Evolutionary conservation across 2,888 invertebrate species (phyloP), one percentile per base, ranked within the genome.

Genomic region (Sinopyrophorus schimmeli): DNA sequence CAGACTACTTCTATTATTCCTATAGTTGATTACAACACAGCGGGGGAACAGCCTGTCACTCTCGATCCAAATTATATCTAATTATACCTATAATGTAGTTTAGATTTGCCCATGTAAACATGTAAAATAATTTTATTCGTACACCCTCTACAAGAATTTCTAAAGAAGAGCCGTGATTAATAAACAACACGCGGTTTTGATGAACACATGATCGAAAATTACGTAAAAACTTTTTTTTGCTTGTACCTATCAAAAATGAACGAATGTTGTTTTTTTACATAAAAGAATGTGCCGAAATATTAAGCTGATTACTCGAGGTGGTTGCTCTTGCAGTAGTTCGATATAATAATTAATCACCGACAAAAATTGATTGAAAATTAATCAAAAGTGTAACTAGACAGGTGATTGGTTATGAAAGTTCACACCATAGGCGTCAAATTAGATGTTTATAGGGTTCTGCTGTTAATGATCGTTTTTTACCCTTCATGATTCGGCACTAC

Each of bases 371-470:
- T 73, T 72, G 72, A 71, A 74, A 73, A 74, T 74, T 73, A 74
- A 74, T 73, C 73, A 74, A 72, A 72, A 70, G 65, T 70, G 69
- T 73, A 74, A 74, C 73, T 68, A 74, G 73, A 72, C 73, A 74
- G 73, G 70, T 72, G 73, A 74, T 73, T 73, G 72, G 69, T 66
- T 70, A 67, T 70, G 69, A 71, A 62, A 66, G 70, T 71, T 70
- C 70, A 70, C 72, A 68, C 72, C 69, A 70, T 69, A 65, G 71
- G 73, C 68, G 73, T 72, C 69, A 72, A 72, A 71, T 71, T 72
- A 72, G 69, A 65, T 69, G 67, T 65, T 70, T 67, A 67, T 64
- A 64, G 62, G 56, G 60, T 49, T 34, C 46, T 37, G 32, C 18
- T 47, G 40, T 46, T 52, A 47, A 47, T 38, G 47, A 39, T 47